Base-by-base conservation (phyloP, 1,140 invertebrate species). In the Rhopalosiphum padi region DNA sequence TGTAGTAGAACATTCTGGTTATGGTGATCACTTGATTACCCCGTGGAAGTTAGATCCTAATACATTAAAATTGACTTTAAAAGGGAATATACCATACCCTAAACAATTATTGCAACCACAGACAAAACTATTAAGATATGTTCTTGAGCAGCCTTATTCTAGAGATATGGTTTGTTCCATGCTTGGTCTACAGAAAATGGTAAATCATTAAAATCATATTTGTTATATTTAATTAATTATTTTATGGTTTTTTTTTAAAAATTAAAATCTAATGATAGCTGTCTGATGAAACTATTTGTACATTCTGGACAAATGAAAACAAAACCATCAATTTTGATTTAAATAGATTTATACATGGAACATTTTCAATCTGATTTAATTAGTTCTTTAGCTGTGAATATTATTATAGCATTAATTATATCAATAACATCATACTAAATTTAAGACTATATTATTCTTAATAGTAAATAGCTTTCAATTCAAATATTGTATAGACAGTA, bases 101-200 rank as follows among this genome's bases (percentile, higher is more conserved):
- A 97, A 97, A 94, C 98, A 99, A 94, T 95, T 99, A n/a, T 95
- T 98, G 18, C 97, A 98, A 95, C 98, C 98, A 18, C 99, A 99
- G 96, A 98, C 97, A 11, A 96, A 96, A 46, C 95, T 99, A 43
- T 95, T 99, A 4, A 96, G 98, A 94, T 99, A 99, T 95, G 98
- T 99, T 30, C 95, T 99, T 21, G 97, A 99, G 94, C 99, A 99
- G 95, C 98, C 98, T 0, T 99, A 99, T 95, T 99, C 98, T 3
- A 96, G 98, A 94, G 99, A 99, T 94, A 99, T 99, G 97, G 98
- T 99, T 93, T 99, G 98, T 94, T 97, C 97, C 1, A 99, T 99
- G 98, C 96, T 99, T 37, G 98, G 98, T 83, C 95, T 99, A 22
- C 98, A 98, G 94, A 99, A 98, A 95, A 98, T 97, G 95, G 97